Percentiles rank a stretch among this genome's conserved stretches.
These are phyloP conservation scores for Marmota flaviventris DNA, from an alignment of 2,113 vertebrate species.

Conservation along the genomic window DNA sequence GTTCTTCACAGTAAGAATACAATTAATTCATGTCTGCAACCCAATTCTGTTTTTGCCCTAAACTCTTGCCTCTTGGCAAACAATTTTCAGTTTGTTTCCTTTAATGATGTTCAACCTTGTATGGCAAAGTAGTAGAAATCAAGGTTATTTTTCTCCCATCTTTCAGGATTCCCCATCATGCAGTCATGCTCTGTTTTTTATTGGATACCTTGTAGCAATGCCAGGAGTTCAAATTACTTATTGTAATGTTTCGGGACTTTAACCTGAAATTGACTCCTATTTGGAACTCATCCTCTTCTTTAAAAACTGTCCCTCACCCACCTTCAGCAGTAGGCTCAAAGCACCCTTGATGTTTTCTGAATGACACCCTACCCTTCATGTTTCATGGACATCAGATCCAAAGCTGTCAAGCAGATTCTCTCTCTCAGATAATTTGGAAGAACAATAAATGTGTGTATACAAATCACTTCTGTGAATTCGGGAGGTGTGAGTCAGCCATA, in stretches of 20 bases:
- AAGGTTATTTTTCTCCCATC: not conserved
- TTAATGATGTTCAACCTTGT: not conserved
- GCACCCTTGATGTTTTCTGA: not conserved
- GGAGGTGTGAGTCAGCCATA: not conserved
- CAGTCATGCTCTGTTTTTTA: not conserved
- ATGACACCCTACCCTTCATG: fast-evolving
- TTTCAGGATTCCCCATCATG: not conserved
- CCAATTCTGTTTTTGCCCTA: not conserved
- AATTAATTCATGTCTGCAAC: not conserved
- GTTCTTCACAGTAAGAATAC: not conserved
- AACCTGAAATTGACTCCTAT: not conserved
- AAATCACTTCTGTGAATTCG: not conserved
- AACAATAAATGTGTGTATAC: not conserved
- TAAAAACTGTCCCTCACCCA: not conserved
- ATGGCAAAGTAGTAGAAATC: not conserved
- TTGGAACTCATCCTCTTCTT: not conserved
- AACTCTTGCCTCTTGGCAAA: not conserved
- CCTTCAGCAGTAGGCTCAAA: not conserved
- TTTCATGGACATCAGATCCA: not conserved
- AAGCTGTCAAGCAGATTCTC: not conserved
- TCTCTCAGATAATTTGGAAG: not conserved
- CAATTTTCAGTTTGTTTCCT: not conserved
- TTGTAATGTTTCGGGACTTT: not conserved
- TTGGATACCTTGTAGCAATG: not conserved
- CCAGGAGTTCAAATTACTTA: not conserved